Base-by-base conservation (phyloP, 2,797 vertebrate species). In the Aselliscus stoliczkanus region DNA sequence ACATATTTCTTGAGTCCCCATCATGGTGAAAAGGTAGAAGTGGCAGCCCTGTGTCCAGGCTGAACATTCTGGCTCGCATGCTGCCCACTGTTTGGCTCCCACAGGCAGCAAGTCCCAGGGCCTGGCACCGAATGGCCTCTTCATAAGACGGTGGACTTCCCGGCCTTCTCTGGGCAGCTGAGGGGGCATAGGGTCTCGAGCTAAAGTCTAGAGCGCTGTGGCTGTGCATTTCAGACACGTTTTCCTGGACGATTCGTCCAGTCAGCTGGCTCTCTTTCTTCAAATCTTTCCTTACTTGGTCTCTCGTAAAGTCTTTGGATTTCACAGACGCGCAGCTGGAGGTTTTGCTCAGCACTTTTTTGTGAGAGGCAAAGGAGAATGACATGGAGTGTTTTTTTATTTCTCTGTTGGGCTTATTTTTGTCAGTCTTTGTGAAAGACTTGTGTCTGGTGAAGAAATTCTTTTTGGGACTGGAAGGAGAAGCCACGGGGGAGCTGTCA, bases 101-200 rank as follows among this genome's bases (percentile, higher is more conserved):
- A 2, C 86, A 96, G 2, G 98, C 97, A 0, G 95, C 44, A 31
- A 97, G 86, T 37, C 96, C 97, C 12, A 93, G 92, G 5, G 83
- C 56, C 12, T 93, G 82, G 20, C 94, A 97, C 95, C 98, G 98
- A 64, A 99, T 85, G 0, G 99, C 99, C 70, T 99, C 99, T 96
- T 99, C 90, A 0, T 99, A 99, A 0, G 99, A 98, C 0, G 99
- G 99, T 0, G 99, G 99, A 21, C 93, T 98, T 83, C 98, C 98
- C 10, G 99, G 98, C 69, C 98, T 97, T 91, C 60, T 98, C 96
- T 98, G 98, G 97, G 99, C 99, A 70, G 98, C 98, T 0, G 99
- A 99, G 93, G 98, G 98, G 60, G 99, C 98, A 5, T 98, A 97
- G 10, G 97, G 87, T 17, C 97, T 98, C 21, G 60, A 97, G 80